Base-by-base conservation (phyloP, 2,888 invertebrate species). In the Phlogophora meticulosa region DNA sequence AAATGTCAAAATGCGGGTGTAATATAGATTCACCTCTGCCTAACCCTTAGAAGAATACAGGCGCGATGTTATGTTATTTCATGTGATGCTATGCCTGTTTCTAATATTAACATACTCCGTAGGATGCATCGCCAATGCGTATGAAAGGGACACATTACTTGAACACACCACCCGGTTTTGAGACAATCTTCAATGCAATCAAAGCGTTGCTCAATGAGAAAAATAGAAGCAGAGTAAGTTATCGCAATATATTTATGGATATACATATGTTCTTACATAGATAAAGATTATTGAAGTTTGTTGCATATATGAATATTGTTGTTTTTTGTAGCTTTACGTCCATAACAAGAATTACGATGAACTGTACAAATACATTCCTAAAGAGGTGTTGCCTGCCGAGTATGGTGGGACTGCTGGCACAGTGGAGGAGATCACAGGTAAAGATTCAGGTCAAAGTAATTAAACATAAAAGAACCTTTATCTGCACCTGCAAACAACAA, bases 371-470 rank as follows among this genome's bases (percentile, higher is more conserved):
- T 83, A 93, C 53, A 92, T 97, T 22, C 96, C 97, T 0, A 95
- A 96, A 77, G 93, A 96, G 3, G 90, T 96, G 48, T 88, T 97
- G 51, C 97, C 97, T 0, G 88, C 87, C 10, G 97, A 97, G 85
- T 97, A 97, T 83, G 97, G 97, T 13, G 97, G 97, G 0, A 93
- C 94, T 13, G 96, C 94, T 34, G 96, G 96, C 1, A 91, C 96
- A 7, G 87, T 96, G 2, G 88, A 91, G 60, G 95, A 96, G 78
- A 91, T 96, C 52, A 81, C 81, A 72, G 88, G 93, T 68, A 51
- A 28, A 7, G 11, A 36, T 0, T 13, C 28, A 9, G 7, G n/a
- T 4, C 15, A 51, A 34, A 7, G 13, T 13, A 51, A 32, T 7
- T 0, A 34, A 20, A 15, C 11, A 11, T 34, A 4, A 28, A 32